Conservation (phyloP, 2,797 vertebrate genomes). For the Lutjanus argentimaculatus region DNA sequence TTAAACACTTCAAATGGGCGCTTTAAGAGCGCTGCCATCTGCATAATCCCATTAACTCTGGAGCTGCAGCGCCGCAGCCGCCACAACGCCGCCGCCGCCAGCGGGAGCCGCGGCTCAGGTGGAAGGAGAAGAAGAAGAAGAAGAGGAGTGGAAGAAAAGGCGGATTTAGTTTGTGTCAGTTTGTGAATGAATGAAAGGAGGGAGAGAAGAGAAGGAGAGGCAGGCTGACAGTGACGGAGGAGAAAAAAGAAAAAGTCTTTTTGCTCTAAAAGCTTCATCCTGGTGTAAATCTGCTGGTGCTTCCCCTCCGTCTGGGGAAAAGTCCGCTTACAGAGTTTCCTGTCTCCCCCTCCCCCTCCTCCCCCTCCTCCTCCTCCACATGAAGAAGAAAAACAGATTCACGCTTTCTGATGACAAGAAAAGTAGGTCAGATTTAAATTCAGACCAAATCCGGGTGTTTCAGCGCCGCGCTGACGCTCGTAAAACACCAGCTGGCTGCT, state of each 20-base stretch:
- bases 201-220: constrained; percentile 24
- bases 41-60: constrained; percentile 81
- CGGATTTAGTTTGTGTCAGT: constrained; percentile 61
- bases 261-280: constrained; percentile 59
- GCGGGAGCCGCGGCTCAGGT: constrained; percentile 61
- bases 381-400: constrained; percentile 61
- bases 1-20: constrained; percentile 75
- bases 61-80: constrained; percentile 50
- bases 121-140: too few species aligned
- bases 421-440: constrained; percentile 78
- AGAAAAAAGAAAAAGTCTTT: constrained; percentile 37
- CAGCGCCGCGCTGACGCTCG: constrained; percentile 20
- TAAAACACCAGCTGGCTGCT: constrained; percentile 31
- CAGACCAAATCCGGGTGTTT: constrained; percentile 41
- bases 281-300: constrained; percentile 62
- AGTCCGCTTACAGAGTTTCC: constrained; percentile 58
- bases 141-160: constrained; percentile 50
- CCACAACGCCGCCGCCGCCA: constrained; percentile 37
- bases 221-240: constrained; percentile 45
- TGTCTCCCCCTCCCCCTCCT: constrained; percentile 4
- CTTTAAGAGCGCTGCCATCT: constrained; percentile 71
- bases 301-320: constrained; percentile 62
- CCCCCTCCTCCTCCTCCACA: constrained; percentile 10
- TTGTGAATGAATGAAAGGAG: constrained; percentile 61
- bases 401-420: constrained; percentile 53